Evolutionary conservation across 2,888 invertebrate genomes (phyloP), one percentile per base, ranked within the genome.

Genomic region (Ischnus inquisitorius): DNA sequence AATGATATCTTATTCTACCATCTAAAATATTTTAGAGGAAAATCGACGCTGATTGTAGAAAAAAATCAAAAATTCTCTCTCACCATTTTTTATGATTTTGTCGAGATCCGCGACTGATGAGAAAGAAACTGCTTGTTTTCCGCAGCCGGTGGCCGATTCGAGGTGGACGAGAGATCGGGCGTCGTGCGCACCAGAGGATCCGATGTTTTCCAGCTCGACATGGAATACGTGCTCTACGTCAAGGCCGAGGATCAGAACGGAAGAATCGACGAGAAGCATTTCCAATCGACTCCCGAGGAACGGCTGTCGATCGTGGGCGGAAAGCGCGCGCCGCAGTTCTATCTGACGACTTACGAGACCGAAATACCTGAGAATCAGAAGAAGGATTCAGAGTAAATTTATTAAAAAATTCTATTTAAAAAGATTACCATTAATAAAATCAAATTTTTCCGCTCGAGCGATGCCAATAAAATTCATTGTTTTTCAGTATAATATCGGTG

Each of bases 361-460:
- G 98, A 98, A 92, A 98, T 99, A 87, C 98, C 98, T 1, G 99
- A 99, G 94, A 98, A 98, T 93, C 98, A 98, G 94, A 98, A 97
- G 93, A 98, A 98, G 94, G 98, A 98, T 94, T 98, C 98, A 67
- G 98, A 98, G 98, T 99, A 95, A 97, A 97, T 95, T 84, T 22
- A 0, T n/a, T n/a, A n/a, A n/a, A n/a, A 34, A 3, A 34, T 34
- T 34, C n/a, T n/a, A n/a, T 34, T 2, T 4, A 3, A 3, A 34
- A 34, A n/a, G n/a, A 34, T 34, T 34, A 12, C 19, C 54, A 10
- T 54, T 3, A 3, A n/a, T 48, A 19, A 2, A 51, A 51, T 16
- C 16, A 1, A 54, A 19, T 34, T 34, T 19, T 3, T 2, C 10
- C 54, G 6, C 19, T 34, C 46, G 39, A 39, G 25, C n/a, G 1